These are phyloP conservation scores for Vipera ursinii DNA, from an alignment of 2,797 vertebrate species.

Conservation along the genomic window DNA sequence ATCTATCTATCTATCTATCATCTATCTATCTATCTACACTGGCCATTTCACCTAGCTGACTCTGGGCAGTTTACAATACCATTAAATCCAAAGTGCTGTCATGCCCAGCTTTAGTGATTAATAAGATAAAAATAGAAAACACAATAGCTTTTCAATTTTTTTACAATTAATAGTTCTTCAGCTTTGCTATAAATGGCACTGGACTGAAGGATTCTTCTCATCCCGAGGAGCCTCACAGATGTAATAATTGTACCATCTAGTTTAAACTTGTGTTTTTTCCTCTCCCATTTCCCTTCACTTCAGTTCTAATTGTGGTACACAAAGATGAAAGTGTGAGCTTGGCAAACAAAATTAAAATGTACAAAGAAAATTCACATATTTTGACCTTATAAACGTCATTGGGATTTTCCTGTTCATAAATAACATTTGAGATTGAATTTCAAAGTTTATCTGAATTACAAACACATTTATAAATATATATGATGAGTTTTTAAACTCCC, in stretches of 20 bases:
- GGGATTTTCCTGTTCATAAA: slow-evolving; percentile 38
- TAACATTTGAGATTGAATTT: slow-evolving; percentile 51
- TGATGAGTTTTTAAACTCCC: slow-evolving; percentile 29
- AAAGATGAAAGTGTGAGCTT: slow-evolving; percentile 54
- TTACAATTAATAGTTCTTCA: neutral
- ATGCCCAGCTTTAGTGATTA: neutral
- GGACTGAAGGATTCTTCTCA: neutral
- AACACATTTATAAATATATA: slow-evolving; percentile 27
- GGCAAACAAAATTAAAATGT: slow-evolving; percentile 52
- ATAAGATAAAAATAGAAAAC: neutral
- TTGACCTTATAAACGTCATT: slow-evolving; percentile 20
- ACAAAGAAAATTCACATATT: slow-evolving; percentile 47
- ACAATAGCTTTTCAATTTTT: neutral
- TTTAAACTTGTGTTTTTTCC: neutral
- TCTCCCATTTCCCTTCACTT: too few species aligned
- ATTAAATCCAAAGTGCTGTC: neutral
- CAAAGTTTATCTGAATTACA: slow-evolving; percentile 41
- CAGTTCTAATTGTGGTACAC: slow-evolving; percentile 10
- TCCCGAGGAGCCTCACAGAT: neutral
- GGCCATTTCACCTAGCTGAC: neutral
- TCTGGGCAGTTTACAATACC: neutral
- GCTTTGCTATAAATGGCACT: neutral
- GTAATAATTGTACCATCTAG: neutral
- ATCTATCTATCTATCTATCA: too few species aligned
- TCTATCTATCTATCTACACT: too few species aligned